Conservation (phyloP, 2,888 invertebrate species). For the Apamea epomidion region DNA sequence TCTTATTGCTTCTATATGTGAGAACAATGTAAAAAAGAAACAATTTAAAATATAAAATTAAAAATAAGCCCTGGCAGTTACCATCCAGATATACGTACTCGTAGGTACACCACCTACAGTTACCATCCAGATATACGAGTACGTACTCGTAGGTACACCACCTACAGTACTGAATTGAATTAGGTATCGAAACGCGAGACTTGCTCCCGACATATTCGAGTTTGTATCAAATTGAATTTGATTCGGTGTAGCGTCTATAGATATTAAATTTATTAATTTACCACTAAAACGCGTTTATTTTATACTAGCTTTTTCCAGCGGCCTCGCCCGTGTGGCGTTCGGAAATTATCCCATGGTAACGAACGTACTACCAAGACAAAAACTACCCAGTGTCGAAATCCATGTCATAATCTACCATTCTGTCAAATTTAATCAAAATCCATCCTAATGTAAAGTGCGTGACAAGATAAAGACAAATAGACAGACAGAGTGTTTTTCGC, state of each 20-base stretch:
- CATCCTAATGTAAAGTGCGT: not conserved
- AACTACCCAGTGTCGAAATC: too few species aligned
- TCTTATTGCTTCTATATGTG: too few species aligned
- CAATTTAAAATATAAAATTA: too few species aligned
- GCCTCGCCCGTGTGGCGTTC: not conserved
- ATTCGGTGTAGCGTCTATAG: not conserved
- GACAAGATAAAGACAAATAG: not conserved
- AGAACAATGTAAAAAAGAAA: too few species aligned
- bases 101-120: too few species aligned
- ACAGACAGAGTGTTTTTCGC: not conserved
- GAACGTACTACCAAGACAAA: too few species aligned
- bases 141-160: too few species aligned
- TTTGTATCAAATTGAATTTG: slow-evolving; percentile 7
- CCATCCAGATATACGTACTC: too few species aligned
- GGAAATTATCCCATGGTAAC: not conserved
- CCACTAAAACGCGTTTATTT: not conserved
- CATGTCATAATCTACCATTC: not conserved
- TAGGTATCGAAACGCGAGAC: slow-evolving; percentile 8
- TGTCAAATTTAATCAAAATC: not conserved
- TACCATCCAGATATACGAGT: too few species aligned
- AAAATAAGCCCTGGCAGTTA: too few species aligned
- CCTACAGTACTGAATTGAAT: slow-evolving; percentile 17
- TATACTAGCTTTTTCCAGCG: not conserved
- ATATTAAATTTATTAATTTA: not conserved
- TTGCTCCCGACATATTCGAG: slow-evolving; percentile 9